Conservation (phyloP, 2,888 invertebrate species). For the Palloptera scutellata region DNA sequence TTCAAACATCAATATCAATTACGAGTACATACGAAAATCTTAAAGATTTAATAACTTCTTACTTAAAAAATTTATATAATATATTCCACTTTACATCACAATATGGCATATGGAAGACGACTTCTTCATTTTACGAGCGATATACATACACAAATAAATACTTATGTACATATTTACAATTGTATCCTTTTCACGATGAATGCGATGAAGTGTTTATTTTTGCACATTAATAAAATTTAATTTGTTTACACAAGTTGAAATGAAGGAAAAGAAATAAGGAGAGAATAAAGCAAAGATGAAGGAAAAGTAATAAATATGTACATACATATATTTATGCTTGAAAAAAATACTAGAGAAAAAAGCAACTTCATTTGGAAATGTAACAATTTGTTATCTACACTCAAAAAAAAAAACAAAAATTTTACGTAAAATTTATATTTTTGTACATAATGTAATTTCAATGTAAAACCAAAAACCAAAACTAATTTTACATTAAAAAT, state of each 20-base stretch:
- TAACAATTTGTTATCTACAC: slow-evolving; percentile 20
- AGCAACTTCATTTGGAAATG: slow-evolving; percentile 29
- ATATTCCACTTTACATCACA: too few species aligned
- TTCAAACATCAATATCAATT: too few species aligned
- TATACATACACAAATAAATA: too few species aligned
- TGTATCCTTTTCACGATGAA: not conserved
- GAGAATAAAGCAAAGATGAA: slow-evolving; percentile 9
- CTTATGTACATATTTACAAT: not conserved
- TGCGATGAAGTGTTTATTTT: slow-evolving; percentile 27
- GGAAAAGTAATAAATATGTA: slow-evolving; percentile 18
- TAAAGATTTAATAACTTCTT: too few species aligned
- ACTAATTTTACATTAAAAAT: too few species aligned
- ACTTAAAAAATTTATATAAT: too few species aligned
- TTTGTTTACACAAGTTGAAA: slow-evolving; percentile 27
- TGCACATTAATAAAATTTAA: slow-evolving; percentile 32
- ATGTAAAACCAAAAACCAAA: too few species aligned
- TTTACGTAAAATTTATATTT: too few species aligned
- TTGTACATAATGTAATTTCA: too few species aligned
- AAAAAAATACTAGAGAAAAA: slow-evolving; percentile 3
- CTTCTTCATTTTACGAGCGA: not conserved
- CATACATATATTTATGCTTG: slow-evolving; percentile 10
- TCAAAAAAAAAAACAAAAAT: too few species aligned
- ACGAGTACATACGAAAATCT: too few species aligned
- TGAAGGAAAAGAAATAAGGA: not conserved
- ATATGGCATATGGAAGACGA: too few species aligned